A percentile compares a stretch with the other conserved stretches of the same genome.
Conservation (phyloP, 92 coral and sea anemone species). For the Desmophyllum pertusum region DNA sequence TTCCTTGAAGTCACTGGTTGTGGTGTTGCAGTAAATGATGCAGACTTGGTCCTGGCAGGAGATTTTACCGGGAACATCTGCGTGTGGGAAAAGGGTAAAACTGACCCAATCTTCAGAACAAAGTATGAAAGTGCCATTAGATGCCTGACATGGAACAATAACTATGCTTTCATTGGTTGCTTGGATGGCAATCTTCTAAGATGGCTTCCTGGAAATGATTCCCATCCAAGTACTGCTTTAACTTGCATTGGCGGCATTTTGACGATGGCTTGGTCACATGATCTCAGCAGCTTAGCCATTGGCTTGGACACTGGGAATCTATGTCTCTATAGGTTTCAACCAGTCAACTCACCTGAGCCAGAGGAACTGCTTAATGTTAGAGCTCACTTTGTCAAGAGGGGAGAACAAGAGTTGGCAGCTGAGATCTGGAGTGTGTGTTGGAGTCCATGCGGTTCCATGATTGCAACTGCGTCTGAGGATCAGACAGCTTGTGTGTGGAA, state of each 20-base stretch:
- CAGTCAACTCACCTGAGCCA: conserved; percentile 38
- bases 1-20: conserved; percentile 88
- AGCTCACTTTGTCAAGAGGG: conserved; percentile 63
- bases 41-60: conserved; percentile 65
- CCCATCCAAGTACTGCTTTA: conserved; percentile 29
- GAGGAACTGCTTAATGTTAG: conserved; percentile 65
- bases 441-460: conserved; percentile 87
- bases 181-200: conserved; percentile 71
- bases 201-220: conserved; percentile 60
- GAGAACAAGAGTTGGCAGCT: conserved; percentile 50
- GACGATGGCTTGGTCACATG: conserved; percentile 74
- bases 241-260: conserved; percentile 72
- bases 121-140: conserved; percentile 70
- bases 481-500: conserved; percentile 84
- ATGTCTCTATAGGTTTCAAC: conserved; percentile 56
- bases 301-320: conserved; percentile 81
- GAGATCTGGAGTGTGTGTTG: conserved; percentile 92
- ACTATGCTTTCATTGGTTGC: conserved; percentile 69
- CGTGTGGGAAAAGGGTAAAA: conserved; percentile 67
- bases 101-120: conserved; percentile 43
- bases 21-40: conserved; percentile 71
- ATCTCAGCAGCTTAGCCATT: conserved; percentile 56
- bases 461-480: conserved; percentile 93
- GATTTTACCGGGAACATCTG: conserved; percentile 85
- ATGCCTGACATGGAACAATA: conserved; percentile 73